These are phyloP conservation scores for Carcharodon carcharias DNA, from an alignment of 2,797 vertebrate genomes.

Conservation along the genomic window DNA sequence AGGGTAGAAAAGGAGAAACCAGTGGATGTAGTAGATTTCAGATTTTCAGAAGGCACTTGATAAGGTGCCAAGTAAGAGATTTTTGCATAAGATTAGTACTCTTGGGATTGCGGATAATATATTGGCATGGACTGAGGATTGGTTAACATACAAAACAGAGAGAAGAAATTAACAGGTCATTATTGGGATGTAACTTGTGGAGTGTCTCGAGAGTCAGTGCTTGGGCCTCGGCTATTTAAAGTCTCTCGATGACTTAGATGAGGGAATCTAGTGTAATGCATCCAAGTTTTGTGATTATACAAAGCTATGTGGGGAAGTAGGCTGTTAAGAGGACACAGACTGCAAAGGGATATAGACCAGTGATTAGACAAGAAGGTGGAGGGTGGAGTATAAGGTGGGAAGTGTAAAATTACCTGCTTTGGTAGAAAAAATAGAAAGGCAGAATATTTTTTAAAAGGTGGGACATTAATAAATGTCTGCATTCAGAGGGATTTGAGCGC, in stretches of 20 bases:
- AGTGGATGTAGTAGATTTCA: no score
- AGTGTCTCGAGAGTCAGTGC: neutral
- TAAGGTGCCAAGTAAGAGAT: no score
- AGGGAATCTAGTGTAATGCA: neutral
- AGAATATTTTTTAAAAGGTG: no score
- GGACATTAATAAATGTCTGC: no score
- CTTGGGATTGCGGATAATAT: no score
- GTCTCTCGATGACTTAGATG: neutral
- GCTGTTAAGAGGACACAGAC: neutral
- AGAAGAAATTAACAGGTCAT: neutral
- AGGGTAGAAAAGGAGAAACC: no score
- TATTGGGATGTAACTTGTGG: neutral
- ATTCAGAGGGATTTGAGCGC: no score
- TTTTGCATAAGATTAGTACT: no score
- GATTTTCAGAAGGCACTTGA: no score
- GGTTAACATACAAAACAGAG: neutral
- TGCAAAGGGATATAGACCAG: neutral
- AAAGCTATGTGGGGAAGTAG: neutral
- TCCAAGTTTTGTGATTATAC: neutral
- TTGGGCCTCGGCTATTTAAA: neutral
- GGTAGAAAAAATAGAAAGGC: neutral
- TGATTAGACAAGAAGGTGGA: neutral
- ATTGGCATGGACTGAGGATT: neutral
- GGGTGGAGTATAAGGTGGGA: neutral
- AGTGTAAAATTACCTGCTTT: neutral